phyloP scores from a whole-genome alignment of 2,113 vertebrate species.

The Antechinus flavipes region DNA sequence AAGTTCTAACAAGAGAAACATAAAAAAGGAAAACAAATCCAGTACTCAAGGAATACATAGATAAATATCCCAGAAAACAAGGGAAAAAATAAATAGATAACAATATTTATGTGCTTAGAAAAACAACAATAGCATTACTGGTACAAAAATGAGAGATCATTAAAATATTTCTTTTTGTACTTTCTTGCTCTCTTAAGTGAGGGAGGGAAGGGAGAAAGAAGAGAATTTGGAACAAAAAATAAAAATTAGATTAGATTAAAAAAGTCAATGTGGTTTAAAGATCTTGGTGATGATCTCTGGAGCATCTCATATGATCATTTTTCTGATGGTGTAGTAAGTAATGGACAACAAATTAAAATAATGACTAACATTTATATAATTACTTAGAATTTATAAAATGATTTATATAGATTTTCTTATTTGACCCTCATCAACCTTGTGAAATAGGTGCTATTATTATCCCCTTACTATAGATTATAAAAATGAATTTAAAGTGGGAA shows the following conservation, averaged over 20 bases:
- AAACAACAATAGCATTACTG: neutral
- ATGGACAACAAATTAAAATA: no score
- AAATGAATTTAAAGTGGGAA: no score
- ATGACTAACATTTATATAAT: no score
- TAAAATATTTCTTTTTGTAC: neutral
- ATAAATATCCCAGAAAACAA: neutral
- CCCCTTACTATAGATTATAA: no score
- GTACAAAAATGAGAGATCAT: neutral
- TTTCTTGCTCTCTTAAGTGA: neutral
- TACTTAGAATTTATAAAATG: no score
- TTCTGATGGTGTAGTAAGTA: no score
- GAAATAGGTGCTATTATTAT: no score
- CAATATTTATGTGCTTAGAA: neutral
- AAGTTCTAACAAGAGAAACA: neutral
- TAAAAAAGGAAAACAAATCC: neutral
- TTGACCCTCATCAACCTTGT: no score
- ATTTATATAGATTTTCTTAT: no score
- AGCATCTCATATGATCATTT: no score
- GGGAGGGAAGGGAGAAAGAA: neutral
- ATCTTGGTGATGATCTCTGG: no score
- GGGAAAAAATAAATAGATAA: neutral
- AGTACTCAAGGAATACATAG: neutral
- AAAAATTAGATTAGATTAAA: neutral
- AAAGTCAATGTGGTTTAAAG: neutral
- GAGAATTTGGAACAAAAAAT: neutral